Conservation (phyloP, 2,113 vertebrate species). For the Trogon melanurus region DNA sequence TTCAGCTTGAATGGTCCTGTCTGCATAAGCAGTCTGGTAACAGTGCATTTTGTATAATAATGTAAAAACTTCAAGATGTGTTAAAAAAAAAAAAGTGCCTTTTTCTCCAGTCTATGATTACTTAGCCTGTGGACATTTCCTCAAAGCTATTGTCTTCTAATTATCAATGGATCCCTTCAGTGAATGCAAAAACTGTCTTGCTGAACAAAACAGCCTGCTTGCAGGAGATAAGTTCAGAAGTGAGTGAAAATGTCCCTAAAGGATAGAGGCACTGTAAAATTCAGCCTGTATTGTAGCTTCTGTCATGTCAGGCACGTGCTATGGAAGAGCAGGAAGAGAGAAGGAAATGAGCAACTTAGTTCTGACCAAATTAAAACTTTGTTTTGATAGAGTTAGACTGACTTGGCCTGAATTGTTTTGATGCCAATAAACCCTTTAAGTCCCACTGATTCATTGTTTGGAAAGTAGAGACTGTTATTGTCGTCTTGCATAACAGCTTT, state of each 20-base stretch:
- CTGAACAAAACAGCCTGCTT: not conserved
- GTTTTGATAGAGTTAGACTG: not conserved
- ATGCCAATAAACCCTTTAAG: slow-evolving; percentile 13
- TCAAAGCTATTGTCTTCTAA: not conserved
- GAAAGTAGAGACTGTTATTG: not conserved
- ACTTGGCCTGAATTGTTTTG: not conserved
- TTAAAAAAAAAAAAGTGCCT: not conserved
- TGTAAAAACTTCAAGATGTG: not conserved
- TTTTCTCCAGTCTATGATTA: not conserved
- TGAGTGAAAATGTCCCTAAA: not conserved
- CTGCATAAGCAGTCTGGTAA: not conserved
- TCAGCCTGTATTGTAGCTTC: not conserved
- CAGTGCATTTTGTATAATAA: not conserved
- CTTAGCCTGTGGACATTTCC: not conserved
- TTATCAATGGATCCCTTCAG: not conserved
- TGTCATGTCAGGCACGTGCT: not conserved
- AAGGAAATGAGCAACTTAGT: not conserved
- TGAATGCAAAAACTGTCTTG: not conserved
- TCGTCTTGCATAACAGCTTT: slow-evolving; percentile 20
- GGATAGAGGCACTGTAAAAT: not conserved
- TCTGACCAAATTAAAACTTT: slow-evolving; percentile 19
- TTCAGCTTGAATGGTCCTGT: not conserved
- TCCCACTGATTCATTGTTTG: slow-evolving; percentile 33
- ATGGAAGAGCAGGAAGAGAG: not conserved
- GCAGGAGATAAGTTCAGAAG: not conserved